Conservation (phyloP, 92 coral and sea anemone genomes). For the Siderastrea radians region DNA sequence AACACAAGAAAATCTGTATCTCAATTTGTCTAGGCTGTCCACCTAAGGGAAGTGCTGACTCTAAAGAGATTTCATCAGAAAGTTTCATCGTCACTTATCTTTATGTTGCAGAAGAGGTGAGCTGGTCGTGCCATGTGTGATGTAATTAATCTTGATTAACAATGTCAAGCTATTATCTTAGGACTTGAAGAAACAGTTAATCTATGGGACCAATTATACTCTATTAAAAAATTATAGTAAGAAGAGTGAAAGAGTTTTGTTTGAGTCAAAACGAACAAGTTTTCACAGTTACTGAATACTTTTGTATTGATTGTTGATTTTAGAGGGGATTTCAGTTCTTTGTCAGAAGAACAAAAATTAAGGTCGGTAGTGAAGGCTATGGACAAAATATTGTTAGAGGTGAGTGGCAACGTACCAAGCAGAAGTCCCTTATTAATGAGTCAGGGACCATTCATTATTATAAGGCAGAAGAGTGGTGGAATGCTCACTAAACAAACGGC, state of each 20-base stretch:
- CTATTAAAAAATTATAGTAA: too few relatives aligned
- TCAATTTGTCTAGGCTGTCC: constrained; percentile 76
- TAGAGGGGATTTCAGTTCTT: constrained; percentile 84
- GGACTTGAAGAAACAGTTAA: too few relatives aligned
- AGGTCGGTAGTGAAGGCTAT: constrained; percentile 77
- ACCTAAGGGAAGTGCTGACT: constrained; percentile 82
- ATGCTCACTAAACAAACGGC: too few relatives aligned
- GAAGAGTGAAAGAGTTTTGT: neutral
- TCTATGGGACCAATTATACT: too few relatives aligned
- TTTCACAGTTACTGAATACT: too few relatives aligned
- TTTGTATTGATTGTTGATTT: neutral
- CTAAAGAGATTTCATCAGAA: constrained; percentile 88
- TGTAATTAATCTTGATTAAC: too few relatives aligned
- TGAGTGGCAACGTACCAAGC: neutral
- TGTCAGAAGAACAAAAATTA: constrained; percentile 82
- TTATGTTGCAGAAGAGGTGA: constrained; percentile 88
- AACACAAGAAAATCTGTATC: neutral
- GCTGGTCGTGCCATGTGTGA: neutral
- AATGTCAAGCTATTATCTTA: too few relatives aligned
- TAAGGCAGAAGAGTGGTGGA: too few relatives aligned
- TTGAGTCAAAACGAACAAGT: neutral
- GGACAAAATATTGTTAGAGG: constrained; percentile 80
- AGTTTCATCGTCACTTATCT: constrained; percentile 83
- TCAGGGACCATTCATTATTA: too few relatives aligned
- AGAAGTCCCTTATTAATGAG: neutral